Evolutionary conservation across 2,797 vertebrate genomes (phyloP), one percentile per base, ranked within the genome.

Genomic region (Tragopan temminckii): DNA sequence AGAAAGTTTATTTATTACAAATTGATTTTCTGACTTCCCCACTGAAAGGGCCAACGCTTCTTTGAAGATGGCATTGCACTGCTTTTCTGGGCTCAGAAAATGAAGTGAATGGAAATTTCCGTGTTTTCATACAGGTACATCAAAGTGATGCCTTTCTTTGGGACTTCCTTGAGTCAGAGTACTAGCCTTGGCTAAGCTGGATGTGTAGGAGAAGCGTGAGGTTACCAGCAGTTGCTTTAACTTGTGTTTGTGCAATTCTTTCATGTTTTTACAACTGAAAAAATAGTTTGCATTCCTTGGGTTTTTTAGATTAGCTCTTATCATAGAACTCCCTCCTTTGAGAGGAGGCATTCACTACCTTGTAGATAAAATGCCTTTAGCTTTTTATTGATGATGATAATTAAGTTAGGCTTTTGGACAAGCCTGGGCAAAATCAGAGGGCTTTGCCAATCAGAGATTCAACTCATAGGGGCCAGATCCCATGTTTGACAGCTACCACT

Each of bases 261-360:
- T 92, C 95, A 83, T 96, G 92, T 91, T 94, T 96, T 97, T 95
- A 78, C 93, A 95, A 94, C 90, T 86, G 91, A 96, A 81, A 90
- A 94, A 97, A 97, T 97, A 92, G 75, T 91, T 97, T 77, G 83
- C 95, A 97, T 96, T 97, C 97, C 94, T 96, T 52, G 59, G 61
- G 96, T 96, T 96, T 96, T 96, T 97, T 91, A 97, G 96, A 97
- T 97, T 97, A 97, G 94, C 81, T 94, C 93, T 97, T 97, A 96
- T 96, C 96, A 57, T 69, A 93, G 90, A 92, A 95, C 93, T 95
- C 93, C 88, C 57, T 75, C 82, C 94, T 94, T 89, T 94, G 89
- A 94, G 86, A 89, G 85, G 70, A 96, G 94, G 80, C 79, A 95
- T 89, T 93, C 83, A 68, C 71, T 81, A 80, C 91, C 92, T 82